Evolutionary conservation across 53 echinoderm and acorn worm genomes (phyloP), one percentile per base, ranked within the genome.

Genomic region (Holothuria leucospilota): DNA sequence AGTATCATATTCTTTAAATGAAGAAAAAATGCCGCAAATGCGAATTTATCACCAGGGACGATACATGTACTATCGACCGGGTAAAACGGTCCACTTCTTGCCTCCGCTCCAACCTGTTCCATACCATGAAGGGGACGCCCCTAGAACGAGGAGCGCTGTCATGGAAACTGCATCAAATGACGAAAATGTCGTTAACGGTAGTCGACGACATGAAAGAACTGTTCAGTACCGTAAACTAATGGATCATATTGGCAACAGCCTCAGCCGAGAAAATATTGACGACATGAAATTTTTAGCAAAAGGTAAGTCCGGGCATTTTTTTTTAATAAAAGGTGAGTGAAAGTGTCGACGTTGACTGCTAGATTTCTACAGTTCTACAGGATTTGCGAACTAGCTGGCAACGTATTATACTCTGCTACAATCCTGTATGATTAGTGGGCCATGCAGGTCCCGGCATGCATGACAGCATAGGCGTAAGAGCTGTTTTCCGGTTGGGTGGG

Each of bases 261-360:
- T 96, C 62, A 94, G 94, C 13, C 51, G 77, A 29, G 93, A 87
- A 28, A 94, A 96, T 71, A 87, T 96, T 23, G 89, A 88, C 28
- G 96, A 96, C 64, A 91, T 96, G 80, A 92, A 91, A 75, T 96
- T 92, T 79, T 87, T 96, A 7, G 92, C 92, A 63, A 85, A 82
- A 93, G 96, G 96, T 96, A 85, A 81, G 52, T 23, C 34, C 2
- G 34, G 34, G 34, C 3, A 1, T 3, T 34, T 34, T 34, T 34
- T 34, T 34, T 34, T n/a, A n/a, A n/a, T n/a, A 16, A 18, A 29
- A 46, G 13, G 49, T 9, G 49, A 13, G 8, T 9, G 49, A 0
- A 0, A 0, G 49, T 0, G 9, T 9, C 6, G 49, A 49, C 49
- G 6, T 49, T 11, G 49, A 9, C 49, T 49, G 13, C 9, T 11